Evolutionary conservation across 2,888 invertebrate species (phyloP).

Genomic region (Mechanitis messenoides): DNA sequence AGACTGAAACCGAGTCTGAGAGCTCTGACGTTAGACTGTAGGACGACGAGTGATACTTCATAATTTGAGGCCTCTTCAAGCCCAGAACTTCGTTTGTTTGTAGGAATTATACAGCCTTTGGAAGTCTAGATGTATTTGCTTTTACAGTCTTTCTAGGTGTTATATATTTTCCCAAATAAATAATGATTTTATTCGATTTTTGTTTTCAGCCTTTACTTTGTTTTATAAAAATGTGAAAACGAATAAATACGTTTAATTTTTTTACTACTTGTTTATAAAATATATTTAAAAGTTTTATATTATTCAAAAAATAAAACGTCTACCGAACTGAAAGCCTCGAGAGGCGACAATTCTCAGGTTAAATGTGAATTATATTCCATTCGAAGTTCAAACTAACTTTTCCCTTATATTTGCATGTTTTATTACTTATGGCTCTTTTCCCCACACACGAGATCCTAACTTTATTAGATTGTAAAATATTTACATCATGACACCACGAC

Average conservation of each 20-base stretch:
- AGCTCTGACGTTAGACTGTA: not conserved
- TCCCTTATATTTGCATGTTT: constrained; percentile 31
- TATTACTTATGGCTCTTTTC: constrained; percentile 29
- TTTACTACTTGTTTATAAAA: too few relatives aligned
- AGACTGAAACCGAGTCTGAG: constrained; percentile 6
- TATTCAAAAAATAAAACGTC: not conserved
- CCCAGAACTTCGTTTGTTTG: constrained; percentile 1
- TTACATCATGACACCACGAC: not conserved
- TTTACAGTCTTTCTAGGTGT: too few relatives aligned
- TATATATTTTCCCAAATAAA: too few relatives aligned
- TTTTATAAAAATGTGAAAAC: too few relatives aligned
- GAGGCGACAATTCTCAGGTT: constrained; percentile 34
- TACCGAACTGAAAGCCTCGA: not conserved
- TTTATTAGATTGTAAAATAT: constrained; percentile 8
- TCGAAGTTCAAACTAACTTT: constrained; percentile 27
- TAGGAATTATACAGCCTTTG: not conserved
- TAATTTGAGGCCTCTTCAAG: not conserved
- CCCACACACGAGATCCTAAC: constrained; percentile 24
- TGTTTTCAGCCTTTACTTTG: too few relatives aligned
- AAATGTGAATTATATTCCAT: constrained; percentile 49
- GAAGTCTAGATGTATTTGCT: too few relatives aligned
- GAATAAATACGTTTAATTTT: too few relatives aligned
- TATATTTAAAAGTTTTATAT: not conserved
- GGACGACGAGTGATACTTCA: constrained; percentile 1
- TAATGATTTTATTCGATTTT: too few relatives aligned